Percentiles rank a stretch among this genome's conserved stretches.
Evolutionary conservation across 2,113 vertebrate genomes (phyloP).

Genomic region (Glaucidium brasilianum): DNA sequence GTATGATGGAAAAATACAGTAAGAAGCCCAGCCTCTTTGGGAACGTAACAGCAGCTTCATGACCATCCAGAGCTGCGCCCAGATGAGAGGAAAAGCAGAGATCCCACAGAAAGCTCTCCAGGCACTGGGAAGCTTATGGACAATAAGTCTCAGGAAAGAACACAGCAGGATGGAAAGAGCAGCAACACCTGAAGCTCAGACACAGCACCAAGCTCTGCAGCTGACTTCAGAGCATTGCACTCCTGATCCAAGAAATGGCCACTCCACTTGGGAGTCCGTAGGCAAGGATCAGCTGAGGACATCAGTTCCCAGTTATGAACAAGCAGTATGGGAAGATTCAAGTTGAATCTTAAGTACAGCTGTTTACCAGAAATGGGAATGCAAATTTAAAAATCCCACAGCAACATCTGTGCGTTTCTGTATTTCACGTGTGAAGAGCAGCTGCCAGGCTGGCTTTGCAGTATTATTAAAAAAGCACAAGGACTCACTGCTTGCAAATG

Average conservation of each 20-base stretch:
- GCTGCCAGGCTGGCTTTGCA: not conserved
- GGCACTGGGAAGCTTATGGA: not conserved
- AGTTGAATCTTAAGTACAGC: not conserved
- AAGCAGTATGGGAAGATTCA: not conserved
- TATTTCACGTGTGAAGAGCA: not conserved
- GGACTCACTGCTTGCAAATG: not conserved
- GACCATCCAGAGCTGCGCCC: not conserved
- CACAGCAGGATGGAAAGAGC: not conserved
- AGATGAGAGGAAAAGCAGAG: not conserved
- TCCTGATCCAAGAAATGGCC: not conserved
- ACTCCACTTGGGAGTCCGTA: not conserved
- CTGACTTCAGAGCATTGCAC: not conserved
- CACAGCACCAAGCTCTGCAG: fast-evolving
- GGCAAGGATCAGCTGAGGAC: not conserved
- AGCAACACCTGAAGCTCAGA: not conserved
- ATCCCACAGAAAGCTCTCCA: not conserved
- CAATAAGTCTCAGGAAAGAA: not conserved
- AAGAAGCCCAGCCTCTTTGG: not conserved
- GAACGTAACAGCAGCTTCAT: not conserved
- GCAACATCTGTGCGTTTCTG: not conserved
- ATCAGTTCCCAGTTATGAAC: not conserved
- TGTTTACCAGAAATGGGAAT: not conserved
- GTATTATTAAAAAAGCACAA: not conserved
- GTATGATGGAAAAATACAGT: not conserved
- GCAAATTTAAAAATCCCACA: not conserved